These are phyloP conservation scores for Meteorus cinctellus DNA, from an alignment of 2,888 invertebrate genomes.

Conservation along the genomic window DNA sequence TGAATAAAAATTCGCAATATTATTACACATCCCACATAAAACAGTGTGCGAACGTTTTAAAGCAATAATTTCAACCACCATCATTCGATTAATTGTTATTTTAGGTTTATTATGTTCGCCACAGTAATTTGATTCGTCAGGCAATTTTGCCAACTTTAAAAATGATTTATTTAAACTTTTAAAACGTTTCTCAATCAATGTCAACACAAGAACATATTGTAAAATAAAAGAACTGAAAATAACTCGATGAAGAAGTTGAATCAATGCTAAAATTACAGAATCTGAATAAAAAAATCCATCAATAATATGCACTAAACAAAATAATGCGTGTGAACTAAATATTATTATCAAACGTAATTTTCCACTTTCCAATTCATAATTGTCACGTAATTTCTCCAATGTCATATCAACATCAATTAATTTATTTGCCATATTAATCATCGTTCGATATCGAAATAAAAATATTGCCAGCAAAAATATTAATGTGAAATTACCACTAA, in stretches of 20 bases:
- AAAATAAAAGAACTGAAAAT: conserved; percentile 34
- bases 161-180: conserved; percentile 37
- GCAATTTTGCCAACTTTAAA: neutral
- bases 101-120: conserved; percentile 21
- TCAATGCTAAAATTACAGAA: neutral
- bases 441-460: conserved; percentile 41
- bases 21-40: conserved; percentile 30
- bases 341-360: neutral
- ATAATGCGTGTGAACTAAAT: neutral
- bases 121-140: neutral
- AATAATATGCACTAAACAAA: neutral
- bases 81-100: conserved; percentile 2
- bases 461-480: conserved; percentile 35
- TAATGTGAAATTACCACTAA: conserved; percentile 36
- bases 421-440: conserved; percentile 43
- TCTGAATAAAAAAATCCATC: neutral
- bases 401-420: conserved; percentile 34
- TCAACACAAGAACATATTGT: conserved; percentile 40
- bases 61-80: conserved; percentile 4
- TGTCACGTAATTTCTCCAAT: neutral
- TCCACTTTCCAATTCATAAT: neutral
- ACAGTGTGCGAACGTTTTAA: conserved; percentile 38
- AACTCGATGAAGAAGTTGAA: conserved; percentile 26
- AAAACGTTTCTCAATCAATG: conserved; percentile 38
- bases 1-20: conserved; percentile 44